phyloP scores from a whole-genome alignment of 2,888 invertebrate species.

The Boloria selene region DNA sequence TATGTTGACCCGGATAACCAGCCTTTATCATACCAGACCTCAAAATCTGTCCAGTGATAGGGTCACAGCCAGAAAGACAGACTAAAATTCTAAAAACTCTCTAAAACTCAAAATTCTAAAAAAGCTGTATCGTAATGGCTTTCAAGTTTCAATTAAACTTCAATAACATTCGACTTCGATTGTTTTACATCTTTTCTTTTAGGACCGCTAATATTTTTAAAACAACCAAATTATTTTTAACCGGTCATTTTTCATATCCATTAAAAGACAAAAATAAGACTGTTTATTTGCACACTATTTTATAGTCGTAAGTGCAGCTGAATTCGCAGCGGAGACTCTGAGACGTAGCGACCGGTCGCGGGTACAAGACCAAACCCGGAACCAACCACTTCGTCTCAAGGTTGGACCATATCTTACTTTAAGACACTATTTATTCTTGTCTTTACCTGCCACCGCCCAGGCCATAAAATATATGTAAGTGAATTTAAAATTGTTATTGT shows the following conservation, averaged over 20 bases:
- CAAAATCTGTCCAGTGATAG: too few relatives aligned
- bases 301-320: conserved; percentile 28
- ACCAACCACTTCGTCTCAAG: conserved; percentile 67
- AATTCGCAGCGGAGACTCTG: conserved; percentile 27
- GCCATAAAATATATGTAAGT: conserved; percentile 17
- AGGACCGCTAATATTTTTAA: neutral
- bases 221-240: neutral
- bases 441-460: conserved; percentile 40
- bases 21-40: too few relatives aligned
- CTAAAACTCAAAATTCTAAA: too few relatives aligned
- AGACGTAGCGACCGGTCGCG: conserved; percentile 58
- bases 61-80: too few relatives aligned
- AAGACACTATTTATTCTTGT: conserved; percentile 49
- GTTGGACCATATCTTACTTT: conserved; percentile 69
- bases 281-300: conserved; percentile 26
- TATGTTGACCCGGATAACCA: too few relatives aligned
- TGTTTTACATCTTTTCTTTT: neutral
- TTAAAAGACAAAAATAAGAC: too few relatives aligned
- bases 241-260: too few relatives aligned
- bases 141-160: too few relatives aligned
- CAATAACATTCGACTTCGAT: neutral
- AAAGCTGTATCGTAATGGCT: too few relatives aligned
- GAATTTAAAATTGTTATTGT: conserved; percentile 4
- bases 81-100: too few relatives aligned
- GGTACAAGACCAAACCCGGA: conserved; percentile 69